Conservation (phyloP, 2,113 vertebrate species). For the Oncorhynchus gorbuscha region DNA sequence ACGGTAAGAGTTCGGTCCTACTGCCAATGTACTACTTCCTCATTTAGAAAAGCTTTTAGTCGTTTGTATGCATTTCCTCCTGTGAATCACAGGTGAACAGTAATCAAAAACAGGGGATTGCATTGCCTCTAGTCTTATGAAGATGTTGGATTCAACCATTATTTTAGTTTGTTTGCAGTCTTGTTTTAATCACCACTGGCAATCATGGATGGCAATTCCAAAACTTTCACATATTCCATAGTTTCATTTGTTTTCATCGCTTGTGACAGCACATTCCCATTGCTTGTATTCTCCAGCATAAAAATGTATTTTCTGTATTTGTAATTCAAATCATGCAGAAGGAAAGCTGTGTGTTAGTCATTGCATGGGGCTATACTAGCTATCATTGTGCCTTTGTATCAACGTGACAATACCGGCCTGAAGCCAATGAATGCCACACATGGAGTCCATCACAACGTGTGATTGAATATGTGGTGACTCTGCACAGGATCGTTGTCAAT, state of each 20-base stretch:
- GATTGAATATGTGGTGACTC: constrained; percentile 40
- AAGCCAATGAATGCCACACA: constrained; percentile 51
- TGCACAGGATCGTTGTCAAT: constrained; percentile 63
- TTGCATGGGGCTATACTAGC: constrained; percentile 42
- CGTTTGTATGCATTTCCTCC: background rate
- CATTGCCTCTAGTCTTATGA: background rate
- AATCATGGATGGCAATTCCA: background rate
- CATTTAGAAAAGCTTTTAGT: background rate
- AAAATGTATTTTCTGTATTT: constrained; percentile 18
- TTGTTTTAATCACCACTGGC: no score
- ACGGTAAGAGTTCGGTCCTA: constrained; percentile 55
- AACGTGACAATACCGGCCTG: constrained; percentile 75
- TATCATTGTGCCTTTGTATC: constrained; percentile 63
- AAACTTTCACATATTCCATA: constrained; percentile 9
- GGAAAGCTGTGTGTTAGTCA: constrained; percentile 26
- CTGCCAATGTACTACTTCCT: background rate
- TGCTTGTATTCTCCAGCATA: constrained; percentile 22
- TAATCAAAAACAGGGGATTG: no score
- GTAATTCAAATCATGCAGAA: constrained; percentile 17
- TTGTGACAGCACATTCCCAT: constrained; percentile 18
- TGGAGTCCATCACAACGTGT: constrained; percentile 38
- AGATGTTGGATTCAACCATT: no score
- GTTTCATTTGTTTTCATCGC: constrained; percentile 14
- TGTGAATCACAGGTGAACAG: no score
- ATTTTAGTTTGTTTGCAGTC: no score